These are phyloP conservation scores for Ataeniobius toweri DNA, from an alignment of 2,797 vertebrate species.

Conservation along the genomic window DNA sequence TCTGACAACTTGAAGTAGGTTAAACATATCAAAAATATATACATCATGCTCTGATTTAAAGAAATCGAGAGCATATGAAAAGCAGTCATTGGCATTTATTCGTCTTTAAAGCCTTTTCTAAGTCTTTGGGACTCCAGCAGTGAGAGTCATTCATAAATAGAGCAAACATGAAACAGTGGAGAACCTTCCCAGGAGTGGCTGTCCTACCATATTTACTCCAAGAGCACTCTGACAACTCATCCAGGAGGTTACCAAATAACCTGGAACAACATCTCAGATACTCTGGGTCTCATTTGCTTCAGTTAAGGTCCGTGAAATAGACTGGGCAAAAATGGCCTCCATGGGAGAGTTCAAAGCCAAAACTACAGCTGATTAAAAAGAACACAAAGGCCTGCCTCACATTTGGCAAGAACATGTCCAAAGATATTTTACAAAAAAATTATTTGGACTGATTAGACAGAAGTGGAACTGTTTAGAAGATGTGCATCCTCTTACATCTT, in stretches of 20 bases:
- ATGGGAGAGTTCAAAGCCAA: background rate
- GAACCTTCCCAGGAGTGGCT: background rate
- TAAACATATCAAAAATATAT: background rate
- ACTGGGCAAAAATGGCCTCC: background rate
- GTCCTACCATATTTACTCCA: background rate
- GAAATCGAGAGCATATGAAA: background rate
- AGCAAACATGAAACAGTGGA: background rate
- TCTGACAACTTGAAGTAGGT: background rate
- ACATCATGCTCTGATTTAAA: background rate
- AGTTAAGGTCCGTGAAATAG: background rate
- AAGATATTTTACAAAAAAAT: background rate
- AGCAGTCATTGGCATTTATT: background rate
- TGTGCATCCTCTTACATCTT: background rate
- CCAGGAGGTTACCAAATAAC: background rate
- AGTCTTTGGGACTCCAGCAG: background rate
- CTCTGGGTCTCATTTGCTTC: background rate
- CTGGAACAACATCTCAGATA: background rate
- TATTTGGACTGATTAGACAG: background rate
- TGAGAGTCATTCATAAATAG: background rate
- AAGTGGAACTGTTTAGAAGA: background rate
- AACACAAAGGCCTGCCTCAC: background rate
- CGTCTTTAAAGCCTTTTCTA: background rate
- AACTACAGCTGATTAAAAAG: background rate
- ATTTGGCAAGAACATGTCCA: background rate
- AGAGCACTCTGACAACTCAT: background rate